phyloP scores from a whole-genome alignment of 2,888 invertebrate genomes.

The Mycalesis mineus region DNA sequence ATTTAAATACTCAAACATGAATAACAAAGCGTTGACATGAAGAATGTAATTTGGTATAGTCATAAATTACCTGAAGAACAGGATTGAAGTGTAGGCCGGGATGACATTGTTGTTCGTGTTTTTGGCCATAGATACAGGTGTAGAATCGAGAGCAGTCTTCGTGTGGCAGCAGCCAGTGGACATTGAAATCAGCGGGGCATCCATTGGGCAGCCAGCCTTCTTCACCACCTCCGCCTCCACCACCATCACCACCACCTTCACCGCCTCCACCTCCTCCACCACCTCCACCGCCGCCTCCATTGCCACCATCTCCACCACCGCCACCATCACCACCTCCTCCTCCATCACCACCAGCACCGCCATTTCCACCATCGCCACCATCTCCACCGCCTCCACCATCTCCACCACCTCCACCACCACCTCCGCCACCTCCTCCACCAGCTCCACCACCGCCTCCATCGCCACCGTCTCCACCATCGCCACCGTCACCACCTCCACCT shows the following conservation, averaged over 20 bases:
- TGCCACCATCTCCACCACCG: neutral
- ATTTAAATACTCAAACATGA: too few relatives aligned
- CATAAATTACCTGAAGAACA: neutral
- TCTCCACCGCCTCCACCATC: neutral
- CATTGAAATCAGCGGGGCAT: conserved; percentile 37
- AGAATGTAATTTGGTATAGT: too few relatives aligned
- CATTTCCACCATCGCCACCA: neutral
- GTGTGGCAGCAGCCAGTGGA: conserved; percentile 41
- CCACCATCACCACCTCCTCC: neutral
- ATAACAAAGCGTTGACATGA: too few relatives aligned
- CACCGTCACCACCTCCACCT: neutral
- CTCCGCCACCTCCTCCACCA: neutral
- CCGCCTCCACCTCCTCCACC: neutral
- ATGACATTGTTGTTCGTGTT: conserved; percentile 26
- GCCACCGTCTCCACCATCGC: neutral
- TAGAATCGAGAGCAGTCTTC: conserved; percentile 42
- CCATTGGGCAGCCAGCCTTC: conserved; percentile 27
- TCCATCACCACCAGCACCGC: neutral
- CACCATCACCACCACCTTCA: neutral
- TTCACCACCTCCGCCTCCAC: neutral
- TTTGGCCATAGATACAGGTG: conserved; percentile 40
- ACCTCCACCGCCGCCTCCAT: neutral
- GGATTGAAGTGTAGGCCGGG: neutral
- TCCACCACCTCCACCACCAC: neutral
- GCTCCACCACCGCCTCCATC: neutral